Base-by-base conservation (phyloP, 1,140 invertebrate species). In the Bombus huntii region DNA sequence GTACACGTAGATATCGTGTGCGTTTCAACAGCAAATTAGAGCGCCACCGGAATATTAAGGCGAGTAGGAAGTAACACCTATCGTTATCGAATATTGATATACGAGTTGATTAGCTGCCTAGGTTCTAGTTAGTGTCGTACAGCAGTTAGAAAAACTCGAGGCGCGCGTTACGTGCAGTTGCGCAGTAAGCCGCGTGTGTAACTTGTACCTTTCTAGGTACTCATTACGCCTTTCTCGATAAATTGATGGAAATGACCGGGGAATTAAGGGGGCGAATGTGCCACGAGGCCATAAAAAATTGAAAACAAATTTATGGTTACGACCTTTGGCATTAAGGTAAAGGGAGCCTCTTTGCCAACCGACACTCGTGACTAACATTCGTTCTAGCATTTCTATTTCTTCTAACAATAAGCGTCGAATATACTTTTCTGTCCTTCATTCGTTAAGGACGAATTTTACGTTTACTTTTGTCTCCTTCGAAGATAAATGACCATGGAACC, bases 171-270 rank as follows among this genome's bases (percentile, higher is more conserved):
- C 62, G 68, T 70, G 79, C 37, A 28, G 28, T n/a, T 10, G 47
- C 25, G 44, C 78, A n/a, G 66, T 81, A 31, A 62, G 12, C 65
- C n/a, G 12, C 34, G 47, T 39, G 66, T 81, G 66, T 71, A 70
- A 53, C 44, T 71, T 57, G 47, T 37, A 70, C 66, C 34, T 68
- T 71, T 71, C 66, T 34, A 37, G 25, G 66, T 81, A 71, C 44
- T 57, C 68, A 57, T 81, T 81, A 81, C 47, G 34, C 34, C 68
- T 53, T 57, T 39, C 28, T 15, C 68, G 79, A 81, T 70, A 81
- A 72, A 81, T 72, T 57, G 68, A 81, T 39, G 47, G 47, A 76
- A 76, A 71, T 71, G 47, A 37, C 42, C 44, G 44, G 34, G 13
- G 68, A 71, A 81, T 71, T 81, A 71, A 62, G 34, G 74, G 53